Percentiles rank a stretch among this genome's conserved stretches.
Conservation (phyloP, 2,888 invertebrate species). For the Saturnia japonica region DNA sequence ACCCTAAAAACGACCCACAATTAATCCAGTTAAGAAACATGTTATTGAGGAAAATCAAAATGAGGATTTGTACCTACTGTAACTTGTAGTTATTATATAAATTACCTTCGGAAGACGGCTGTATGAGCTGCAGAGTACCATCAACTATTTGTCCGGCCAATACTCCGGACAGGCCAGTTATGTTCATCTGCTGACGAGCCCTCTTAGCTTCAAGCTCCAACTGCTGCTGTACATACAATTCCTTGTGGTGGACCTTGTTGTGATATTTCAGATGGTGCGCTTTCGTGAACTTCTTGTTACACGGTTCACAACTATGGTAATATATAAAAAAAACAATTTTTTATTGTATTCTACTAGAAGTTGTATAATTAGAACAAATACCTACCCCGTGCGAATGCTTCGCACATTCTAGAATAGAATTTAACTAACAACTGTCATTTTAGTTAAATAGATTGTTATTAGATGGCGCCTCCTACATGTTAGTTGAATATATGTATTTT, state of each 20-base stretch:
- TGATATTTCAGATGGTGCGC: conserved; percentile 79
- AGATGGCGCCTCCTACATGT: no score
- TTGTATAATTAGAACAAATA: no score
- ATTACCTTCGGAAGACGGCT: conserved; percentile 56
- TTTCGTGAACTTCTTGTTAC: conserved; percentile 80
- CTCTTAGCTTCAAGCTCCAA: conserved; percentile 73
- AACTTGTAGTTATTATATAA: no score
- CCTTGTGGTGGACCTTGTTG: conserved; percentile 80
- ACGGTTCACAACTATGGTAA: conserved; percentile 63
- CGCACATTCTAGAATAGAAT: no score
- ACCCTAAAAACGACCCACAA: no score
- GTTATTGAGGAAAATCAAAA: no score
- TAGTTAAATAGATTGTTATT: no score
- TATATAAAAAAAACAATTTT: neutral
- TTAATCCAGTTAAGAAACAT: no score
- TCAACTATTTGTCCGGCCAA: conserved; percentile 72
- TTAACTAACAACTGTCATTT: no score
- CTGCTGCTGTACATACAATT: conserved; percentile 72
- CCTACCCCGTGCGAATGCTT: no score
- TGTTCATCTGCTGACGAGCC: conserved; percentile 68
- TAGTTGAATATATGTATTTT: no score
- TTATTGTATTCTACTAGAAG: neutral
- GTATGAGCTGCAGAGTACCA: conserved; percentile 64
- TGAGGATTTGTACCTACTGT: no score
- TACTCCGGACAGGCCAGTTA: conserved; percentile 63